These are phyloP conservation scores for Colletes latitarsis DNA, from an alignment of 1,140 invertebrate genomes.

Conservation along the genomic window DNA sequence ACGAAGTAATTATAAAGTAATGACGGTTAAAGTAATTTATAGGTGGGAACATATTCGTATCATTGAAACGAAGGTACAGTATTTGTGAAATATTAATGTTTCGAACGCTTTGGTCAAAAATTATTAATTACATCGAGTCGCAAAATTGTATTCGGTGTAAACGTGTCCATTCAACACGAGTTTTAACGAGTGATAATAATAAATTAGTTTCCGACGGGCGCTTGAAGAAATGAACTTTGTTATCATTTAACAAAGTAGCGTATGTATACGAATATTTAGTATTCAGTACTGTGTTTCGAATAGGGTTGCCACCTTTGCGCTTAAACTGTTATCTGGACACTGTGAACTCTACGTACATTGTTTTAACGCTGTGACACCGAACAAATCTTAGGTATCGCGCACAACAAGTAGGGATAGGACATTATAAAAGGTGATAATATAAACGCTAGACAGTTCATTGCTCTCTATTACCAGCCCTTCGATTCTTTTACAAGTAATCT, in stretches of 20 bases:
- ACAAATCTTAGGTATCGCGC: too few species aligned
- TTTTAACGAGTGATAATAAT: not conserved
- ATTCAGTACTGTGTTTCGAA: not conserved
- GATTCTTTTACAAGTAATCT: not conserved
- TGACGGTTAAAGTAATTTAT: not conserved
- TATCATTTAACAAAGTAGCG: not conserved
- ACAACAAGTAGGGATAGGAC: too few species aligned
- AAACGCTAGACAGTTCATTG: not conserved
- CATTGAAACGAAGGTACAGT: not conserved
- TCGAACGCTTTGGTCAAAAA: not conserved
- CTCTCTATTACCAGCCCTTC: not conserved
- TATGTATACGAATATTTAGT: conserved; percentile 7
- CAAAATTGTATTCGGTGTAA: not conserved
- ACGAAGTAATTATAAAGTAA: not conserved
- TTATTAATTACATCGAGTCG: not conserved
- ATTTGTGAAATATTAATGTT: not conserved
- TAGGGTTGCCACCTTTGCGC: not conserved
- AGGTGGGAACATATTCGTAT: not conserved
- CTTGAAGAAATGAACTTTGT: not conserved
- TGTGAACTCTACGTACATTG: not conserved
- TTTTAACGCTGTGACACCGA: not conserved
- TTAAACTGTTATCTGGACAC: not conserved
- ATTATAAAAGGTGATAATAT: too few species aligned
- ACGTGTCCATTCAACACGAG: not conserved
- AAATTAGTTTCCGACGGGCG: not conserved